These are phyloP conservation scores for Machaerirhynchus nigripectus DNA, from an alignment of 2,113 vertebrate species.

Conservation along the genomic window DNA sequence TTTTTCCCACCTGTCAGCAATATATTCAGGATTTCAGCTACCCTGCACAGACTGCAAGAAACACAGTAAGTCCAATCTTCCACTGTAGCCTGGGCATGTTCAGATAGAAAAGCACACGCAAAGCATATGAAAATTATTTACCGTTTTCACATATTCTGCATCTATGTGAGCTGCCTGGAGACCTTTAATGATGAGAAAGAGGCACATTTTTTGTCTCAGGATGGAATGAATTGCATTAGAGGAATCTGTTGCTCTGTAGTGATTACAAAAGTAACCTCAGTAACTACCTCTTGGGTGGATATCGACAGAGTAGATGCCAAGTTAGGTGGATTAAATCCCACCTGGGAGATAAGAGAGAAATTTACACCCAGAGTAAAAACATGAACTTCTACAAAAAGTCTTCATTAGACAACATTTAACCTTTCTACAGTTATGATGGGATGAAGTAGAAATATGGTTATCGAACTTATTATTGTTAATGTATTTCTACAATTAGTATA, in stretches of 20 bases:
- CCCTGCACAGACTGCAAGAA: neutral
- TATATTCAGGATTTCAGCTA: neutral
- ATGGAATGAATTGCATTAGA: neutral
- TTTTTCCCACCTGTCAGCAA: neutral
- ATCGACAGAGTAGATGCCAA: neutral
- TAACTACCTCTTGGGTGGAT: neutral
- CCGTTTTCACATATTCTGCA: neutral
- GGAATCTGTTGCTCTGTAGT: neutral
- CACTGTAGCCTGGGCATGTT: neutral
- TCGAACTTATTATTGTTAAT: neutral
- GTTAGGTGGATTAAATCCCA: neutral
- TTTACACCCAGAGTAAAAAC: neutral
- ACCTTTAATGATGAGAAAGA: neutral
- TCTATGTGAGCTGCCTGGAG: neutral
- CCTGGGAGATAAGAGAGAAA: neutral
- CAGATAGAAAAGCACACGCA: neutral
- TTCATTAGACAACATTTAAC: neutral
- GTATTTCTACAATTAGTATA: neutral
- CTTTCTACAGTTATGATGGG: neutral
- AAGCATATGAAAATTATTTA: neutral
- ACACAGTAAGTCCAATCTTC: neutral
- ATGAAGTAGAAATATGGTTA: neutral
- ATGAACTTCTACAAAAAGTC: neutral
- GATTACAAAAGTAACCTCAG: neutral
- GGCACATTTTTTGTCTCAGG: neutral